phyloP scores from a whole-genome alignment of 2,797 vertebrate species.

The Fratercula arctica region DNA sequence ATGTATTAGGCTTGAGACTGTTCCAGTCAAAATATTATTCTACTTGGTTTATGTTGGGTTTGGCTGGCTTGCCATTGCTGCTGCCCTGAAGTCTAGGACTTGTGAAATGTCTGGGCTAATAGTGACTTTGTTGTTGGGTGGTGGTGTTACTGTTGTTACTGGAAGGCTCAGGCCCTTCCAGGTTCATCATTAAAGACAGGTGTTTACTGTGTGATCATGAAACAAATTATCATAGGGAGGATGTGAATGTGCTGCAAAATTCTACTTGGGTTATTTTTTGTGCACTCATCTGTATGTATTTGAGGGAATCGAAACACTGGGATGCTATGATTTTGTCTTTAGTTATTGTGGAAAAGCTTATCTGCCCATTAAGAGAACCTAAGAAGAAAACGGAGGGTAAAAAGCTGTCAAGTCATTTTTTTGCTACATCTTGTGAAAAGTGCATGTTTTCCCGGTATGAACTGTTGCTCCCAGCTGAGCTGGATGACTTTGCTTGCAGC shows the following conservation, averaged over 20 bases:
- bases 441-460: fast-evolving
- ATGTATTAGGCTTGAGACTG: not conserved
- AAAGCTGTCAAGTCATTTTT: not conserved
- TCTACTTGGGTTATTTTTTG: not conserved
- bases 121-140: not conserved
- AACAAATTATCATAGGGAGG: fast-evolving
- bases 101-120: not conserved
- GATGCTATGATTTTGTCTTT: not conserved
- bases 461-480: not conserved
- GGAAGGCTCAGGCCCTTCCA: not conserved
- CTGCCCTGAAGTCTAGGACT: not conserved
- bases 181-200: not conserved
- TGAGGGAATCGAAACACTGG: not conserved
- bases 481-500: not conserved
- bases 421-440: not conserved
- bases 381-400: not conserved
- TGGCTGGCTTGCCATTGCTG: not conserved
- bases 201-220: not conserved
- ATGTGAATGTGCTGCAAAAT: not conserved
- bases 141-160: not conserved
- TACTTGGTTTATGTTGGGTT: slow-evolving; percentile 3
- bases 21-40: slow-evolving; percentile 53
- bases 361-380: not conserved
- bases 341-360: not conserved
- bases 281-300: not conserved